Base-by-base conservation (phyloP, 2,797 vertebrate genomes). In the Squalus acanthias region DNA sequence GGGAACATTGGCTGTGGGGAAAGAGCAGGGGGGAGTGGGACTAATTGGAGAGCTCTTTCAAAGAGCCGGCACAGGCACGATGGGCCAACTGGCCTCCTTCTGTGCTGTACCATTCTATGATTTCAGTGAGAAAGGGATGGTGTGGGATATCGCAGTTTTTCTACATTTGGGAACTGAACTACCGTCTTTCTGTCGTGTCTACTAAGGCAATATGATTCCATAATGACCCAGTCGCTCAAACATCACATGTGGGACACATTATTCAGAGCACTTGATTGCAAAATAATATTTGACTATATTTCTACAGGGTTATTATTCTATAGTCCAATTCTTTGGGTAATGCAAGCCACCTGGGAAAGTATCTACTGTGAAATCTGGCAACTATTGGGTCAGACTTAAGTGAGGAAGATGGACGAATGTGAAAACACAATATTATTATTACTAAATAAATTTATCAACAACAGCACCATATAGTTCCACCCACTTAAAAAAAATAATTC, bases 211-310 rank as follows among this genome's bases (percentile, higher is more conserved):
- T n/a, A 57, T 60, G 70, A 60, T 57, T 53, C 50, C 69, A 60
- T 60, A 15, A 60, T 60, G 70, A 95, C 70, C 46, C 70, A 46
- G n/a, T 69, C 33, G 29, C 70, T 22, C 29, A 53, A 76, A 76
- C 29, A 93, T 95, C 70, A 53, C 70, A 76, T 76, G 46, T 95
- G 94, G 94, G 94, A 76, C 46, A 74, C 50, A 76, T 95, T 95
- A 95, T 76, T 76, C 69, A 20, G 50, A 76, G 24, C 50, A 76
- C 70, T 95, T 95, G 72, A 76, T 53, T 74, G 46, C 94, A 60
- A 76, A 95, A 76, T 95, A 70, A 74, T 53, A 74, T 95, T 60
- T 95, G 69, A 60, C 72, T 69, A 53, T 60, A 95, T 95, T 95
- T 76, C 50, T 57, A 72, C 46, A n/a, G 72, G 94, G 69, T 95